A percentile compares a stretch with the other conserved stretches of the same genome.
These are phyloP conservation scores for Dolomedes plantarius DNA, from an alignment of 2,888 invertebrate genomes.

Conservation along the genomic window DNA sequence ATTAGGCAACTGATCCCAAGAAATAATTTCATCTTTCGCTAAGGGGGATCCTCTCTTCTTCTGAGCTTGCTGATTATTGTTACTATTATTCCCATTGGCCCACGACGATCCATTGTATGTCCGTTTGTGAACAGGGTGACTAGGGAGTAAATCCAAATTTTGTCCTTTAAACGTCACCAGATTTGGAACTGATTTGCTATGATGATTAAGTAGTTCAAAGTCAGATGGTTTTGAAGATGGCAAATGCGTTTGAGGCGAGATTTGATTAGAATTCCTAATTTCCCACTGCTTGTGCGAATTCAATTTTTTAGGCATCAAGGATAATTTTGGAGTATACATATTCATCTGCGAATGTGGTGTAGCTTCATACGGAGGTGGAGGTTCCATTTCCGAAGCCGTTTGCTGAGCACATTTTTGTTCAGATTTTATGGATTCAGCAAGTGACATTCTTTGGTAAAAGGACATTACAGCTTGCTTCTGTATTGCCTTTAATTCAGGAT, in stretches of 20 bases:
- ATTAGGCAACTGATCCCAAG: conserved; percentile 59
- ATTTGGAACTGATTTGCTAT: conserved; percentile 68
- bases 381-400: conserved; percentile 22
- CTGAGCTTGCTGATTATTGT: background rate
- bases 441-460: conserved; percentile 70
- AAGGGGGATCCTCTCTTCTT: conserved; percentile 43
- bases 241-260: conserved; percentile 11
- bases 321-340: conserved; percentile 41
- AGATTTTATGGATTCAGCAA: conserved; percentile 60
- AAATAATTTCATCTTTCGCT: conserved; percentile 52
- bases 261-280: conserved; percentile 24
- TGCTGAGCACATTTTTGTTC: conserved; percentile 28
- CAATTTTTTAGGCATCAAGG: conserved; percentile 38
- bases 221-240: conserved; percentile 29
- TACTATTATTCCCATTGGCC: background rate
- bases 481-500: conserved; percentile 85
- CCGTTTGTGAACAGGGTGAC: conserved; percentile 45
- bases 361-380: conserved; percentile 59
- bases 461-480: conserved; percentile 87
- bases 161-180: conserved; percentile 59
- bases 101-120: conserved; percentile 8
- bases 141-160: conserved; percentile 53
- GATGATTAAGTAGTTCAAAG: conserved; percentile 38
- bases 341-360: conserved; percentile 9
- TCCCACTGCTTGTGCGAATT: background rate